Base-by-base conservation (phyloP, 1,140 invertebrate genomes). In the Lepidotrigona ventralis region DNA sequence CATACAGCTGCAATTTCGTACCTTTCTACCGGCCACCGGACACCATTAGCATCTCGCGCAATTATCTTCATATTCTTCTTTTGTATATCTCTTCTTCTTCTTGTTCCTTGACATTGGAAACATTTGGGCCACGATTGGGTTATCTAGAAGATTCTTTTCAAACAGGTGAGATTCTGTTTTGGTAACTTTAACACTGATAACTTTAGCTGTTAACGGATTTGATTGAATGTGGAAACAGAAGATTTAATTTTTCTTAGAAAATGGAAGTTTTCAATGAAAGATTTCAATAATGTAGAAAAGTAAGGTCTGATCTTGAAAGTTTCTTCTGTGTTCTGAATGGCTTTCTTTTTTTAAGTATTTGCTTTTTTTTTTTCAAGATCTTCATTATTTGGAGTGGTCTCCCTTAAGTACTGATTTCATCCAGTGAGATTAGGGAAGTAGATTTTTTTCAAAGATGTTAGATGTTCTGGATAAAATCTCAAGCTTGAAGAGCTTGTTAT, bases 1-100 rank as follows among this genome's bases (percentile, higher is more conserved):
- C 66, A 95, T 95, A 74, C 94, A 95, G 89, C 90, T 95, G 79
- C 95, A 95, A 88, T 95, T 95, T 89, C 94, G 95, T 69, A 95
- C 94, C 29, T 95, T 94, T 88, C 85, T 95, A 82, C 33, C 60
- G 46, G 23, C 8, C 29, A 39, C 21, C 3, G 15, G 46, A 12
- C 29, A 83, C 69, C 83, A 11, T 54, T 54, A 60, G n/a, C 17
- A 15, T 6, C 15, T 19, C 46, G 19, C 14, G 17, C 0, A 6
- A 1, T 26, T 2, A 33, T 33, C 21, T 63, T 26, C 12, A 17
- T 12, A 63, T 29, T 56, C 1, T 33, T 33, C 33, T 68, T 46
- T 8, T 15, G 14, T 63, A 21, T 11, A 29, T 51, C 19, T 39
- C 33, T 39, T 39, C 46, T 51, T 46, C 33, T 12, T 46, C 29